Percentiles rank a stretch among this genome's conserved stretches.
phyloP scores from a whole-genome alignment of 2,797 vertebrate species.

The Hippocampus kuda region DNA sequence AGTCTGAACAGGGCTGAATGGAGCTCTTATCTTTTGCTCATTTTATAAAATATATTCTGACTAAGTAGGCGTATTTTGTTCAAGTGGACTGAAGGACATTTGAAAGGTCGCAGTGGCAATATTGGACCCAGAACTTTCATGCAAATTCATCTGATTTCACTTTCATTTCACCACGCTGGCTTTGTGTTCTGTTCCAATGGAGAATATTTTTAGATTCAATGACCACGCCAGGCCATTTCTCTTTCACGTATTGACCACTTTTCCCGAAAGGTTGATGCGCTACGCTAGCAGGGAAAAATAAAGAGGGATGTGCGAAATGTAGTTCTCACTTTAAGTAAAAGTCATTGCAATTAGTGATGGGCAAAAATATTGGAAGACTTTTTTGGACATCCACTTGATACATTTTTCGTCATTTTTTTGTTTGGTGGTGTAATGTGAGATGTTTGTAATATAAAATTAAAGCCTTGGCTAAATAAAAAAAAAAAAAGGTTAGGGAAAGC shows the following conservation, averaged over 20 bases:
- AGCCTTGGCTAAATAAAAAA: too few relatives aligned
- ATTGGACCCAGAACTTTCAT: slow-evolving; percentile 57
- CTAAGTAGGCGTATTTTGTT: slow-evolving; percentile 46
- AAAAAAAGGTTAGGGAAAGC: too few relatives aligned
- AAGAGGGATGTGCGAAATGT: neutral
- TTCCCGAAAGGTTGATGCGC: slow-evolving; percentile 77
- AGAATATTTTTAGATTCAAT: slow-evolving; percentile 75
- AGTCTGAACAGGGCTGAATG: slow-evolving; percentile 13
- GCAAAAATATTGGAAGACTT: neutral
- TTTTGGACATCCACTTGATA: neutral
- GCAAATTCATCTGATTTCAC: slow-evolving; percentile 46
- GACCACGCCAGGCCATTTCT: slow-evolving; percentile 72
- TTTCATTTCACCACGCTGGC: slow-evolving; percentile 50
- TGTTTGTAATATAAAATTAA: too few relatives aligned
- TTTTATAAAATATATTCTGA: slow-evolving; percentile 45
- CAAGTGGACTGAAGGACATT: slow-evolving; percentile 59
- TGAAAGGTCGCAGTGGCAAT: slow-evolving; percentile 47
- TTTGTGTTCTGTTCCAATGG: slow-evolving; percentile 59
- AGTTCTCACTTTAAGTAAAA: neutral
- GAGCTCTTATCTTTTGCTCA: slow-evolving; percentile 8
- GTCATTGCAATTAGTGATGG: neutral
- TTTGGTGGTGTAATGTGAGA: neutral
- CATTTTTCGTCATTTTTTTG: neutral
- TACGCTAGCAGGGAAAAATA: slow-evolving; percentile 47
- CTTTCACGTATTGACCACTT: slow-evolving; percentile 65